Evolutionary conservation across 2,797 vertebrate species (phyloP), one percentile per base, ranked within the genome.

Genomic region (Lepilemur ruficaudatus): DNA sequence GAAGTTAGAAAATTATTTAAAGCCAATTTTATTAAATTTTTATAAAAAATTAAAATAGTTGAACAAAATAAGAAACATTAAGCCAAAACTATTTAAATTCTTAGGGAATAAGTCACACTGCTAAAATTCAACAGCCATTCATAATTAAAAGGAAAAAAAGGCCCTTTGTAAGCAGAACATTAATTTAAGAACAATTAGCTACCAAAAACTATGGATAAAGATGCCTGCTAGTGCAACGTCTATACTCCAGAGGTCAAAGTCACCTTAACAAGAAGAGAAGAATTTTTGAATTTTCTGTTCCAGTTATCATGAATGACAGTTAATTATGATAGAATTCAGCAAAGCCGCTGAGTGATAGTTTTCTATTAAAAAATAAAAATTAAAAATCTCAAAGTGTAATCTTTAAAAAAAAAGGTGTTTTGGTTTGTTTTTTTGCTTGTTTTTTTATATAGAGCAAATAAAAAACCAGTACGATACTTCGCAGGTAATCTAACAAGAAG

Each of bases 1-100:
- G 38, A 92, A 88, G 59, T 94, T 70, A 89, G 55, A 91, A 61
- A 94, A 80, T 32, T 82, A 63, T 70, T 85, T 85, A 96, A 95
- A 89, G 25, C 0, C 25, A 35, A 93, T 57, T 57, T 57, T 57
- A 57, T 57, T 25, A 57, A 57, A 57, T 57, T 57, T 57, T 57
- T 57, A 25, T 10, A 25, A 57, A 57, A 57, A 57, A 55, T 55
- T 55, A 65, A 94, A 70, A 67, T 30, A 22, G 9, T 3, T 72
- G 30, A 82, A 79, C 12, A 28, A 65, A 67, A 28, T 43, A 76
- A 57, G 20, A 84, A 94, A 73, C 14, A 91, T 92, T 59, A 79
- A 83, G 46, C 13, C 46, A 38, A 86, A 93, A 78, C 41, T 87
- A 87, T n/a, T 50, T 85, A 91, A 61, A 38, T 63, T 89, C 94